Conservation (phyloP, 2,797 vertebrate genomes). For the Pempheris klunzingeri region DNA sequence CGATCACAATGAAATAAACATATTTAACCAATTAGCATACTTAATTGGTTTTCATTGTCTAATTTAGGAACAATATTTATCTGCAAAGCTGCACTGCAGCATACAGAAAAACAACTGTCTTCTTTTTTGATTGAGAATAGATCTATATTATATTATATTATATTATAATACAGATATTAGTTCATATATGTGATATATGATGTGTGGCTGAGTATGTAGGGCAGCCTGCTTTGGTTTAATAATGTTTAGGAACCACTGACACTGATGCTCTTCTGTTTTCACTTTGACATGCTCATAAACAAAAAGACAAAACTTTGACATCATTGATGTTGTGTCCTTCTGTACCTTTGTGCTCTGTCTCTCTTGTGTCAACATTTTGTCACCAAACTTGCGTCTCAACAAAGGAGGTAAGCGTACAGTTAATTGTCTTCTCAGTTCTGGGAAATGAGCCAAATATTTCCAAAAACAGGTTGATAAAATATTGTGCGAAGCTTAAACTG, state of each 20-base stretch:
- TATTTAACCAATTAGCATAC: neutral
- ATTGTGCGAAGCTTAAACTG: slow-evolving; percentile 19
- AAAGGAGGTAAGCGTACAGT: neutral
- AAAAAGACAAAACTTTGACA: neutral
- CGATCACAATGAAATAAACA: neutral
- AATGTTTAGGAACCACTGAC: neutral
- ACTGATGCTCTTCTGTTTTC: neutral
- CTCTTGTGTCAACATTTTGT: slow-evolving; percentile 2
- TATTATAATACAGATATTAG: neutral
- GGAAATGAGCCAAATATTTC: neutral
- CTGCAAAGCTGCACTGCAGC: neutral
- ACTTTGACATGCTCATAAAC: neutral
- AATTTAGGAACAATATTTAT: neutral
- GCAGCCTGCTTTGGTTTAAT: neutral
- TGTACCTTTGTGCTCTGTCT: neutral
- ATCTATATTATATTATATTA: no score
- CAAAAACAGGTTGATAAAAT: slow-evolving; percentile 6
- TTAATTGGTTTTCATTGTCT: neutral
- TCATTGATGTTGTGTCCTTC: neutral
- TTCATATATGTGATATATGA: neutral
- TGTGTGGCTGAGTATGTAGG: neutral
- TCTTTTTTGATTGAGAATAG: neutral
- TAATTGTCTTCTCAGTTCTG: neutral
- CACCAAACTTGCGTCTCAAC: neutral
- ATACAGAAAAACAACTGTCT: neutral